These are phyloP conservation scores for Aptenodytes patagonicus DNA, from an alignment of 2,113 vertebrate species.

Conservation along the genomic window DNA sequence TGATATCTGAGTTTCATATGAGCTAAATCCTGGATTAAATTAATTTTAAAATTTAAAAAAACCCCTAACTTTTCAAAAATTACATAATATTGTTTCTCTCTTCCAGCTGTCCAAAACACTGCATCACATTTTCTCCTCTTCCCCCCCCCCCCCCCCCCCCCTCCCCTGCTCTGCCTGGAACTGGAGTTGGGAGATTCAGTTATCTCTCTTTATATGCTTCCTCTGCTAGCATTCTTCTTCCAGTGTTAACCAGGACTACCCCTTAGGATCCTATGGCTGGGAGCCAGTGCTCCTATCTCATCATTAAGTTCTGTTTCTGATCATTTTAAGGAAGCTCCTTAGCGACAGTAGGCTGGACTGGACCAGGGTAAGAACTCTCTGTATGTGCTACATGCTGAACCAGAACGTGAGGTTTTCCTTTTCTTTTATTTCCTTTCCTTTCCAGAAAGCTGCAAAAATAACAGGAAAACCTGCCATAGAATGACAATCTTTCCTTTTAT, in stretches of 20 bases:
- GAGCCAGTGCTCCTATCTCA: neutral
- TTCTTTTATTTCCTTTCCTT: neutral
- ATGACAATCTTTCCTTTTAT: neutral
- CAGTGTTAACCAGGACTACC: neutral
- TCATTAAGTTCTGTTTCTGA: neutral
- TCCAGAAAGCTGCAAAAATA: neutral
- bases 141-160: rapidly evolving
- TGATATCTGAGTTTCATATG: neutral
- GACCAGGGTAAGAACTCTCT: neutral
- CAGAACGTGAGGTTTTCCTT: neutral
- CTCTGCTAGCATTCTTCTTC: neutral
- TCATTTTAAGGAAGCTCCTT: neutral
- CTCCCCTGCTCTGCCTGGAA: neutral
- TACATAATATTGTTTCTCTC: neutral
- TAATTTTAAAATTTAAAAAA: neutral
- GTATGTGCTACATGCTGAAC: neutral
- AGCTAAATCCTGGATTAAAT: neutral
- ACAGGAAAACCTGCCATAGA: neutral
- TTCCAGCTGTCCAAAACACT: neutral
- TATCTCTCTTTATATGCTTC: neutral
- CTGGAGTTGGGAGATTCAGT: neutral
- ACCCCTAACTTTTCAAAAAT: neutral
- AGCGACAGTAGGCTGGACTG: neutral
- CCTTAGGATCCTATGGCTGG: neutral
- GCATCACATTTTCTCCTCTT: neutral